Conservation (phyloP, 1,140 invertebrate genomes). For the Drosophila lowei region DNA sequence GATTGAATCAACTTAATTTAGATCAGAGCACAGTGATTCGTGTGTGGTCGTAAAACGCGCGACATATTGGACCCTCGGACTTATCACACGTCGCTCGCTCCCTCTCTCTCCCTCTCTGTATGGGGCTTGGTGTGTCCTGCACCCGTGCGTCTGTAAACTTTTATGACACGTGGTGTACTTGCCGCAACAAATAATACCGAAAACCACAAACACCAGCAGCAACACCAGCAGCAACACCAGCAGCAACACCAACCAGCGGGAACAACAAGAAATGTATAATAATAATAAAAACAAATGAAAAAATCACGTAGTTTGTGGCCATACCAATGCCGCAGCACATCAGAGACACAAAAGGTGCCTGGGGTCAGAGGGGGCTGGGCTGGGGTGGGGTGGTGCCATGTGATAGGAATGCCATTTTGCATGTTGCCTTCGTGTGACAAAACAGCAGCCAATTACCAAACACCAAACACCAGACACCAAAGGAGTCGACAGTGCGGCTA, state of each 20-base stretch:
- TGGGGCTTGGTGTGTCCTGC: conserved; percentile 3
- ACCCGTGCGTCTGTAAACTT: conserved; percentile 69
- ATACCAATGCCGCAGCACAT: conserved; percentile 34
- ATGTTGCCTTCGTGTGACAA: conserved; percentile 70
- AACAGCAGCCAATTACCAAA: conserved; percentile 80
- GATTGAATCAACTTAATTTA: conserved; percentile 81
- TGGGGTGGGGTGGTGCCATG: conserved; percentile 23
- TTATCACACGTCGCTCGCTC: conserved; percentile 75
- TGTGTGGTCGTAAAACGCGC: conserved; percentile 76
- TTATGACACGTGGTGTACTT: conserved; percentile 73
- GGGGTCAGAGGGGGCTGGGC: neutral
- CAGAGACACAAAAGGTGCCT: conserved; percentile 9
- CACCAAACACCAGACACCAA: conserved; percentile 54
- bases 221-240: neutral
- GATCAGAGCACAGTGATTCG: conserved; percentile 76
- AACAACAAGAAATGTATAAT: conserved; percentile 74
- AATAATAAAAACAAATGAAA: conserved; percentile 81
- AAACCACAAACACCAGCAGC: conserved; percentile 23
- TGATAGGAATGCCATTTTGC: conserved; percentile 73
- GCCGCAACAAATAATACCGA: conserved; percentile 62
- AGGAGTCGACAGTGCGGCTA: too few species aligned
- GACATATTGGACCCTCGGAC: conserved; percentile 73
- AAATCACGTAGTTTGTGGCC: conserved; percentile 72
- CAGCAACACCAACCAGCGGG: conserved; percentile 45
- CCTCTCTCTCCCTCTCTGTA: neutral